Percentiles rank a stretch among this genome's conserved stretches.
phyloP scores from a whole-genome alignment of 1,140 invertebrate genomes.

The Adoxophyes honmai region DNA sequence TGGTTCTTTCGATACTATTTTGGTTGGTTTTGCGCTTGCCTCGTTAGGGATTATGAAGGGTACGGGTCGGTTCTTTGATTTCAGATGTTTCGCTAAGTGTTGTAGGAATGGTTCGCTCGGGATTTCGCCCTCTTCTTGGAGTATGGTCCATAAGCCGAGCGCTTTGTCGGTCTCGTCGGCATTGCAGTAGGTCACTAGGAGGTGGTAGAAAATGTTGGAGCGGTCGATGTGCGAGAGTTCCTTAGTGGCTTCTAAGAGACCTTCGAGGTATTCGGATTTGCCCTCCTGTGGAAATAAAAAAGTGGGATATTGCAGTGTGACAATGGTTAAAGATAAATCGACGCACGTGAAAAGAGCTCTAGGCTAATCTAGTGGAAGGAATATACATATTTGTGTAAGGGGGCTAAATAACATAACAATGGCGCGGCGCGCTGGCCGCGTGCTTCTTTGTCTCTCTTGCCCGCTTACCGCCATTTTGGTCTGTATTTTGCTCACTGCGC shows the following conservation, averaged over 20 bases:
- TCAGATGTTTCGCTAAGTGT: slow-evolving; percentile 81
- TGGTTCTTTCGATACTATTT: slow-evolving; percentile 17
- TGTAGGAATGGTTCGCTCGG: slow-evolving; percentile 83
- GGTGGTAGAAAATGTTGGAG: slow-evolving; percentile 84
- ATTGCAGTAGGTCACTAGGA: slow-evolving; percentile 83
- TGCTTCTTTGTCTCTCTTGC: no score
- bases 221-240: slow-evolving; percentile 86
- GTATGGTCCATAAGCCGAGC: slow-evolving; percentile 85
- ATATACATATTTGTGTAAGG: no score
- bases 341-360: no score
- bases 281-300: slow-evolving; percentile 74
- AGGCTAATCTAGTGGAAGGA: no score
- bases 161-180: slow-evolving; percentile 84
- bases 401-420: no score
- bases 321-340: no score
- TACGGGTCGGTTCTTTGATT: slow-evolving; percentile 80
- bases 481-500: no score
- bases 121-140: slow-evolving; percentile 88
- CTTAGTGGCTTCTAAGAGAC: slow-evolving; percentile 84
- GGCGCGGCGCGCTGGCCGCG: no score
- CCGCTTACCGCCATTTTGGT: no score
- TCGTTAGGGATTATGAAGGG: slow-evolving; percentile 82
- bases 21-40: slow-evolving; percentile 10
- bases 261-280: slow-evolving; percentile 82
- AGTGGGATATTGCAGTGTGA: no score